Percentiles rank a stretch among this genome's conserved stretches.
Conservation (phyloP, 2,888 invertebrate species). For the Leucoptera coffeella region DNA sequence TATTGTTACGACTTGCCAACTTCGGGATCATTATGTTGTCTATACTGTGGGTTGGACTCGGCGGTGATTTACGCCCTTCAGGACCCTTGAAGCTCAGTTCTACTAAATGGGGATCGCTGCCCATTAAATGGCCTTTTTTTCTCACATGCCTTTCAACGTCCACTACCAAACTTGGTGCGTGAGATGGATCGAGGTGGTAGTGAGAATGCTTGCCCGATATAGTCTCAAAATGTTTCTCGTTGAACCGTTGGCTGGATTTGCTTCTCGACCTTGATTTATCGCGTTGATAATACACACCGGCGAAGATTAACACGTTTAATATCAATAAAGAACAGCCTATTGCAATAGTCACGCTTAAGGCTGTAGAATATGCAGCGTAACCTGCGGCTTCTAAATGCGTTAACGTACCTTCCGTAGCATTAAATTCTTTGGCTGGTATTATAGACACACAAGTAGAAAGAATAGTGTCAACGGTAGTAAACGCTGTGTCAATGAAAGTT, state of each 20-base stretch:
- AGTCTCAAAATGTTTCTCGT: constrained; percentile 65
- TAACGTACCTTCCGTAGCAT: constrained; percentile 62
- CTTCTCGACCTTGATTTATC: constrained; percentile 60
- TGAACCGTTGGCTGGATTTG: constrained; percentile 70
- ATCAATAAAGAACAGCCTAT: constrained; percentile 77
- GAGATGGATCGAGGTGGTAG: constrained; percentile 69
- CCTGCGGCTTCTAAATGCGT: constrained; percentile 76
- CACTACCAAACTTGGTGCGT: constrained; percentile 75
- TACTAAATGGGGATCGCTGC: constrained; percentile 46
- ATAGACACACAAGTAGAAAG: constrained; percentile 68
- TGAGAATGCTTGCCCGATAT: constrained; percentile 74
- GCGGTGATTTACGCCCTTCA: constrained; percentile 53
- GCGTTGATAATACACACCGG: constrained; percentile 77
- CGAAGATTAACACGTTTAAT: constrained; percentile 76
- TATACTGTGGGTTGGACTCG: constrained; percentile 57
- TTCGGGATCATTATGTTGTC: constrained; percentile 45
- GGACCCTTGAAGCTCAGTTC: constrained; percentile 54
- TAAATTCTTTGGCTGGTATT: constrained; percentile 43
- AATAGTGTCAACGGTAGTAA: constrained; percentile 65
- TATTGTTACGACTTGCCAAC: constrained; percentile 47
- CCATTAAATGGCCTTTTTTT: constrained; percentile 29
- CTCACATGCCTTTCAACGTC: constrained; percentile 63
- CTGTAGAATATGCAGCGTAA: constrained; percentile 70
- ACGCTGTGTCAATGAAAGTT: constrained; percentile 51
- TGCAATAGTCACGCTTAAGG: constrained; percentile 71